These are phyloP conservation scores for Steinernema scapterisci DNA, from an alignment of 2,888 invertebrate genomes.

Conservation along the genomic window DNA sequence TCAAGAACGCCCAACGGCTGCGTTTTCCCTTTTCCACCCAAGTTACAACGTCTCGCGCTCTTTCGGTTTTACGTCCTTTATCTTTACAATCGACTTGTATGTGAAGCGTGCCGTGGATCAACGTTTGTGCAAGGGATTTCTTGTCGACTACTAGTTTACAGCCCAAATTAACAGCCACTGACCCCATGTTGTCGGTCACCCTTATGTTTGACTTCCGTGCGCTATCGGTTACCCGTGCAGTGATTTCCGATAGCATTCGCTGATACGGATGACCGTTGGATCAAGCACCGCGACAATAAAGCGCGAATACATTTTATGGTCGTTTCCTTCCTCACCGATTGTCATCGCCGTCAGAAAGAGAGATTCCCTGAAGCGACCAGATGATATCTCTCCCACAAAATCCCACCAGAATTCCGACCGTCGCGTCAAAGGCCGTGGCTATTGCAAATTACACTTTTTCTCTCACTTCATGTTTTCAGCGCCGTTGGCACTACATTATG, in stretches of 20 bases:
- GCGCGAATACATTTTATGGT: constrained; percentile 23
- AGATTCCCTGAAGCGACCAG: too few relatives aligned
- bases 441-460: too few relatives aligned
- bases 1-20: neutral
- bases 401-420: too few relatives aligned
- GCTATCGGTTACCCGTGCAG: constrained; percentile 12
- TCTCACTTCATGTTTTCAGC: too few relatives aligned
- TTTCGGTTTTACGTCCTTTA: neutral
- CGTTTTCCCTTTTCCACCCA: neutral
- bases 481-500: too few relatives aligned
- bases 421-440: too few relatives aligned
- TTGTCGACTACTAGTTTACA: neutral
- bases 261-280: constrained; percentile 18
- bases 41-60: neutral
- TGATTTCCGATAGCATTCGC: constrained; percentile 19
- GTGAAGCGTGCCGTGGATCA: constrained; percentile 13
- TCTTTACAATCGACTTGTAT: neutral
- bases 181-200: neutral
- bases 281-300: constrained; percentile 23
- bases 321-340: neutral
- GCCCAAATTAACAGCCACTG: neutral
- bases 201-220: neutral
- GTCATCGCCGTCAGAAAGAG: neutral
- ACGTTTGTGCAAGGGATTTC: neutral
- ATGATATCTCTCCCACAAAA: too few relatives aligned